These are phyloP conservation scores for Mya arenaria DNA, from an alignment of 1,140 invertebrate species.

Conservation along the genomic window DNA sequence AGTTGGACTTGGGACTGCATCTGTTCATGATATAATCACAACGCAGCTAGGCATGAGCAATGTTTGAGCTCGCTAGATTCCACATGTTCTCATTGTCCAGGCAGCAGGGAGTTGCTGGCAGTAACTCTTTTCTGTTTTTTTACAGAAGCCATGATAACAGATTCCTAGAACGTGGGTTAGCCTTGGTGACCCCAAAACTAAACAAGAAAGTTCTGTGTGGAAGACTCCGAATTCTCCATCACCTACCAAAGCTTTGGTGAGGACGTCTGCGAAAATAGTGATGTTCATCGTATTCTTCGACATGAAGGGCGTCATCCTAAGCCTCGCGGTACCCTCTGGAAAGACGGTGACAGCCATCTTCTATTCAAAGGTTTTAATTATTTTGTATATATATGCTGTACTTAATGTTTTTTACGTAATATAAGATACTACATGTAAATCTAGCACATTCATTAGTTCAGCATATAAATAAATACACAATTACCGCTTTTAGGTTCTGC, in stretches of 20 bases:
- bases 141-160: conserved; percentile 28
- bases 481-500: no score
- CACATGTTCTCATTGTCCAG: background rate
- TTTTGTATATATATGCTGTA: no score
- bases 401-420: no score
- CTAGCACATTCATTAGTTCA: no score
- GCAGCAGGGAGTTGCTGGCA: background rate
- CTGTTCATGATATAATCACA: conserved; percentile 12
- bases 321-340: conserved; percentile 6
- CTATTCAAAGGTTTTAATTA: no score
- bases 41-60: conserved; percentile 18
- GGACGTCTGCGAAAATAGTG: background rate
- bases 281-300: conserved; percentile 8
- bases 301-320: background rate
- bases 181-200: conserved; percentile 28
- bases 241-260: conserved; percentile 4
- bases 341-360: no score
- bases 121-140: background rate
- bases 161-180: background rate
- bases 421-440: no score
- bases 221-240: background rate
- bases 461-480: no score
- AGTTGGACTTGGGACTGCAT: background rate
- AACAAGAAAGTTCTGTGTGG: background rate
- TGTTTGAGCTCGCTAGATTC: conserved; percentile 13